Evolutionary conservation across 2,797 vertebrate genomes (phyloP).

Genomic region (Simalia tracyae): DNA sequence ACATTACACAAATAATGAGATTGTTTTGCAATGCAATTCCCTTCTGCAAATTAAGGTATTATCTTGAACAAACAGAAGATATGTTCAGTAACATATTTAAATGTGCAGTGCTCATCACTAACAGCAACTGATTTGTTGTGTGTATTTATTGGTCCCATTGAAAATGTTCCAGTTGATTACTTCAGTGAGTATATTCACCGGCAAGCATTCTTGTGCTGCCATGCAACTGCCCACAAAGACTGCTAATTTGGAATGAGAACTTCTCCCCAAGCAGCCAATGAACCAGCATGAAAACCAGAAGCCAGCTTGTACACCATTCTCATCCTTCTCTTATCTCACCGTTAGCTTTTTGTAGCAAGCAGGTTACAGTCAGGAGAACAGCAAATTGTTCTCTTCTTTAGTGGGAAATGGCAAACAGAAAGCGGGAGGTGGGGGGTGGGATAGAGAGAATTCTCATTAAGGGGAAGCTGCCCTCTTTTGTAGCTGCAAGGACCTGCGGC

Average conservation of each 20-base stretch:
- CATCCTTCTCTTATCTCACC: background rate
- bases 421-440: background rate
- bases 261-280: background rate
- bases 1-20: background rate
- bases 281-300: background rate
- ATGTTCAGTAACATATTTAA: background rate
- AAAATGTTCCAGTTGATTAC: background rate
- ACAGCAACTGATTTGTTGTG: conserved; percentile 2
- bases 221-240: background rate
- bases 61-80: background rate
- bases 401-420: background rate
- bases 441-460: background rate
- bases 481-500: background rate
- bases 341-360: background rate
- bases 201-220: background rate
- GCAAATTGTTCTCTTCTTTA: background rate
- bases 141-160: background rate
- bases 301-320: background rate
- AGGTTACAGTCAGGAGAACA: background rate
- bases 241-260: background rate
- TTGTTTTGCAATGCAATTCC: background rate
- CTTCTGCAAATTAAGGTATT: background rate
- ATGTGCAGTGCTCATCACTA: conserved; percentile 10
- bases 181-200: background rate
- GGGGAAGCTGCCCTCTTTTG: background rate